Base-by-base conservation (phyloP, 2,797 vertebrate species). In the Philypnodon macrostomus region DNA sequence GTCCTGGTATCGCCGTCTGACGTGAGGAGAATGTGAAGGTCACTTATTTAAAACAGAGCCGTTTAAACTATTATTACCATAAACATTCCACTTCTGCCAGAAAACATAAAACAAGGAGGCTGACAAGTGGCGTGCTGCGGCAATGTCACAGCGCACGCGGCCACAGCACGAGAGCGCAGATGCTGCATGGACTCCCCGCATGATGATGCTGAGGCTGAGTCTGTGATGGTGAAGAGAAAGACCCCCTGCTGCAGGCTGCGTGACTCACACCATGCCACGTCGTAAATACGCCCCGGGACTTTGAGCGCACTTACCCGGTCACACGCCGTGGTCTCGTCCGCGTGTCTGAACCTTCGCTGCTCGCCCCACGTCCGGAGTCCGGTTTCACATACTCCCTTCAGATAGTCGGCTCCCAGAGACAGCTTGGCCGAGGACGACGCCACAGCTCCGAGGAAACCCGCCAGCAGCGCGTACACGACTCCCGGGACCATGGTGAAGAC, bases 391-490 rank as follows among this genome's bases (percentile, higher is more conserved):
- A 92, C 88, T 46, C 90, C 89, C 65, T 90, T 90, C 68, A 90
- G 86, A 39, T 90, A 89, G 78, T 90, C 87, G 27, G 86, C 84
- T 68, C 93, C 90, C 13, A 95, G 91, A 34, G 92, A 92, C 79
- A 95, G 88, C 35, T 94, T 95, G 40, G 93, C 93, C 39, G 91
- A 90, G 16, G 92, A 91, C 58, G 93, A 93, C 36, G 93, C 93
- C 75, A 95, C 85, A 47, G 93, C 91, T 37, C 92, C 93, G 58
- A 93, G 84, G 38, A 92, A 91, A n/a, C 93, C 93, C 35, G 93
- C 94, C 75, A 90, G 84, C 77, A 91, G 65, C 67, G 90, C 89
- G 77, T 92, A 91, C 60, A 90, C 68, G 68, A 91, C 88, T 64
- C 90, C 90, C 64, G 90, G 89, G 52, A 92, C 85, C 90, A 92